A percentile compares a stretch with the other conserved stretches of the same genome.
phyloP scores from a whole-genome alignment of 2,797 vertebrate genomes.

The Aselliscus stoliczkanus region DNA sequence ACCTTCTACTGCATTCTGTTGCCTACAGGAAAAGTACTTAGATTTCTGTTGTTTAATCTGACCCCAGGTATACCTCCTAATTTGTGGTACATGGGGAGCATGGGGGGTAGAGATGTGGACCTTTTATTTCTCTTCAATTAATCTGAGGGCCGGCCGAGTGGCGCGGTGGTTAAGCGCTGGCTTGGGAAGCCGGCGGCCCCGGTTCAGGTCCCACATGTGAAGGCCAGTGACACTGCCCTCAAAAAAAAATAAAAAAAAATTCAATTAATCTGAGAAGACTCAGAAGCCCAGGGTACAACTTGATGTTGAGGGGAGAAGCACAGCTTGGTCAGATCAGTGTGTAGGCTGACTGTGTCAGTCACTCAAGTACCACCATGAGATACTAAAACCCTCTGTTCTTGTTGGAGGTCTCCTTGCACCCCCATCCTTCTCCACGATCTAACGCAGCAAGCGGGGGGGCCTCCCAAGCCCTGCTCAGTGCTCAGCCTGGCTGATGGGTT shows the following conservation, averaged over 20 bases:
- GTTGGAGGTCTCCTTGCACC: background rate
- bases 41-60: background rate
- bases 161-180: too few relatives aligned
- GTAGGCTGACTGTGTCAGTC: background rate
- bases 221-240: too few relatives aligned
- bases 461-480: accelerated
- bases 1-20: background rate
- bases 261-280: background rate
- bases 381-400: background rate
- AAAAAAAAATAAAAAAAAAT: too few relatives aligned
- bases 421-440: background rate
- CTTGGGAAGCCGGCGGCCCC: too few relatives aligned
- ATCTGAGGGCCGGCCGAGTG: too few relatives aligned
- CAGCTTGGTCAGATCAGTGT: background rate
- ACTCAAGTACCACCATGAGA: background rate
- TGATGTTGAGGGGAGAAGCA: background rate
- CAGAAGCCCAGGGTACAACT: background rate
- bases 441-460: background rate
- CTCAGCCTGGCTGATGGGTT: background rate
- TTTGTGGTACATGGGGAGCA: background rate
- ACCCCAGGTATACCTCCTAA: background rate
- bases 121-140: background rate
- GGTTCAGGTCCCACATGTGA: too few relatives aligned
- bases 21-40: background rate
- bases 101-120: accelerated